Base-by-base conservation (phyloP, 2,888 invertebrate species). In the Baronia brevicornis region DNA sequence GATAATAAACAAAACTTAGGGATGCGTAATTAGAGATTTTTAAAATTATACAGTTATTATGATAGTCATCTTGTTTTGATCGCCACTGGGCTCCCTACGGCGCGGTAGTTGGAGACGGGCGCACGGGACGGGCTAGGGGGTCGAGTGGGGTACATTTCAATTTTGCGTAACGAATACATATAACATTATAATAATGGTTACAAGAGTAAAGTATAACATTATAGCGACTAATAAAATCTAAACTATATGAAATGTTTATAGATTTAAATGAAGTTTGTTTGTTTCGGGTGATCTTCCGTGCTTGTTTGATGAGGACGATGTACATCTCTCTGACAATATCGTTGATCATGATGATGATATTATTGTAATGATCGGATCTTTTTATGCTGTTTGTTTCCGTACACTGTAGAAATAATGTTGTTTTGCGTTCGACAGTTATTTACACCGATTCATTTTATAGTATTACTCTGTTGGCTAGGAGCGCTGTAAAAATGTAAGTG, bases 401-500 rank as follows among this genome's bases (percentile, higher is more conserved):
- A 80, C 80, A 82, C 79, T 63, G 82, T 82, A 82, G 82, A 61
- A 73, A 69, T 78, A 74, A 78, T 67, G 65, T 82, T 82, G 67
- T 73, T 78, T 82, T 80, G 82, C 82, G 82, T 82, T 82, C 70
- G 62, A 79, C 77, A 77, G 78, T 79, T 71, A 65, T 77, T 78
- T 80, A 82, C 84, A 84, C 84, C 68, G 54, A 72, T 79, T 80
- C 63, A 73, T 74, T 84, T 84, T 73, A 74, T 82, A 82, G 80
- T 78, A 80, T 79, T 80, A 84, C 82, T 84, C 73, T 82, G 84
- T 84, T 84, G 82, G 84, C 82, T 84, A 84, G 84, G 78, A 77
- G 75, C 75, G 84, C 84, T 84, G 84, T 84, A 84, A 84, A 84
- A 80, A 82, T 84, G 80, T 84, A 84, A 84, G 84, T 84, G 84